Conservation (phyloP, 2,888 invertebrate species). For the Proisotoma minuta region DNA sequence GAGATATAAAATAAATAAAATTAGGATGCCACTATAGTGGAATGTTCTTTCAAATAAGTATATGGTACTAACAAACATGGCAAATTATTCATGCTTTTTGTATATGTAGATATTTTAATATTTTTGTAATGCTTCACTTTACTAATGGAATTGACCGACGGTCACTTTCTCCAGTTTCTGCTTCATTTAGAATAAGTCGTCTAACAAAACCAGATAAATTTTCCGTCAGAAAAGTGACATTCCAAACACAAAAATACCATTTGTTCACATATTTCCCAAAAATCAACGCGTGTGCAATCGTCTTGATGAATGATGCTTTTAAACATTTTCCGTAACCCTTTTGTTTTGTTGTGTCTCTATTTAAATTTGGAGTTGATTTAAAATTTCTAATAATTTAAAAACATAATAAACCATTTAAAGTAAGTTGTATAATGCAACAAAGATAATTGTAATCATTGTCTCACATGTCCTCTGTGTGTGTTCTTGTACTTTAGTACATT, state of each 20-base stretch:
- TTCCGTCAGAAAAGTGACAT: conserved; percentile 13
- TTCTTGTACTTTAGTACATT: neutral
- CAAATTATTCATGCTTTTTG: too few relatives aligned
- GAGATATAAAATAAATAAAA: neutral
- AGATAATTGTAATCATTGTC: neutral
- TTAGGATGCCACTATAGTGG: too few relatives aligned
- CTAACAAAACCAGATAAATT: conserved; percentile 8
- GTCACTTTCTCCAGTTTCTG: too few relatives aligned
- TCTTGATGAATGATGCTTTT: neutral
- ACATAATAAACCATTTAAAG: neutral
- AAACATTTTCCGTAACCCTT: neutral
- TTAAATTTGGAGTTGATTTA: neutral
- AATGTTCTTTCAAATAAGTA: too few relatives aligned
- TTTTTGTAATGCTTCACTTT: too few relatives aligned
- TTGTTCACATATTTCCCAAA: conserved; percentile 1
- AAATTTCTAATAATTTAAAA: neutral
- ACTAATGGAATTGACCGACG: too few relatives aligned
- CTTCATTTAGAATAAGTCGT: too few relatives aligned
- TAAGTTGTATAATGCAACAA: neutral
- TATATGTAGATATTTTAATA: too few relatives aligned
- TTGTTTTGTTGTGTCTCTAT: too few relatives aligned
- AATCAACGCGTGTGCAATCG: neutral
- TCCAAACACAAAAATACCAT: conserved; percentile 16
- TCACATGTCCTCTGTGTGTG: neutral
- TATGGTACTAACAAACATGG: too few relatives aligned